Evolutionary conservation across 2,113 vertebrate genomes (phyloP), one percentile per base, ranked within the genome.

Genomic region (Pomatostomus ruficeps): DNA sequence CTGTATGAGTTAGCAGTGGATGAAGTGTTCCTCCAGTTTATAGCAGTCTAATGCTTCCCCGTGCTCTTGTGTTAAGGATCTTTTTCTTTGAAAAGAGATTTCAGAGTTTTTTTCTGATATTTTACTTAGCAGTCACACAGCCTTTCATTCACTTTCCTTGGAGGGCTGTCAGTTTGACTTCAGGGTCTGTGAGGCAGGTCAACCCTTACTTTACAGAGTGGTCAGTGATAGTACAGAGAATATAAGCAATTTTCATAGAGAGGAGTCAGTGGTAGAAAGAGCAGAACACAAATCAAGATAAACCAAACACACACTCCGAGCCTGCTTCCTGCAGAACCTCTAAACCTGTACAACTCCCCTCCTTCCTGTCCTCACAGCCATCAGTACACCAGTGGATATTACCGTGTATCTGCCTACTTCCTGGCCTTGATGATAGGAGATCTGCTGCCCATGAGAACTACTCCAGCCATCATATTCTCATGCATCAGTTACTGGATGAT

Each of bases 401-500:
- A 98, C 68, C 91, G 95, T 71, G 92, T 97, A 58, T 97, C 94
- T 76, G 96, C 96, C 54, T 98, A 98, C 93, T 98, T 98, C 94
- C 59, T 98, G 71, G 96, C 97, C 75, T 93, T 97, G 91, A 88
- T 98, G 91, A 54, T 96, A 91, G 97, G 97, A 94, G 97, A 98
- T 94, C 93, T 98, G 65, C 76, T 98, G 67, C 97, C 97, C 74
- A 98, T 98, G 97, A 97, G 97, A 95, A 97, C 97, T 73, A 18
- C 95, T 90, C 97, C 97, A 75, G 96, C 65, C 75, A 93, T 97
- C 62, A 88, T 97, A 91, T 96, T 97, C 87, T 96, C 97, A 85
- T 93, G 93, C 72, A 94, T 97, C 94, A 97, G n/a, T 93, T 98
- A 97, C 94, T 98, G 97, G 97, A 97, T 98, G 96, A 98, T 98